A percentile compares a stretch with the other conserved stretches of the same genome.
Conservation (phyloP, 2,113 vertebrate genomes). For the Corapipo altera region DNA sequence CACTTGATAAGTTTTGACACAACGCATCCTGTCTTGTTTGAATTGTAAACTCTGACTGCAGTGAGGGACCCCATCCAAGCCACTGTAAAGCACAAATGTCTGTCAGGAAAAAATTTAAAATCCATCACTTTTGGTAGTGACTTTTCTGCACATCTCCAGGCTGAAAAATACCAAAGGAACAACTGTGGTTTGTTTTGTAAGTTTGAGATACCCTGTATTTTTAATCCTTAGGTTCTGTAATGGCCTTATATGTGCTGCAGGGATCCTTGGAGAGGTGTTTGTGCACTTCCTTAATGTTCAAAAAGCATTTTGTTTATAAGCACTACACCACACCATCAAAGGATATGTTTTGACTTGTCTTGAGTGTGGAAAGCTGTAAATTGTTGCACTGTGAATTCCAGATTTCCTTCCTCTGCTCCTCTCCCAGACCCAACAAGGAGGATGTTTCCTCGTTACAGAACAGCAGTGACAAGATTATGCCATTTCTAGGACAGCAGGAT, state of each 20-base stretch:
- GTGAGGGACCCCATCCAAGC: background rate
- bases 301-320: background rate
- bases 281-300: background rate
- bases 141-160: background rate
- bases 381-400: background rate
- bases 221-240: background rate
- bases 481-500: background rate
- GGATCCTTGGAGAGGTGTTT: background rate
- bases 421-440: background rate
- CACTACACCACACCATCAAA: background rate
- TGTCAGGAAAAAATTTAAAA: background rate
- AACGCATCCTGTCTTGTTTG: background rate
- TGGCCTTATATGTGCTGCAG: background rate
- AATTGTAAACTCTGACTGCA: background rate
- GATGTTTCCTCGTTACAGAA: background rate
- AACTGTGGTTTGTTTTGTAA: background rate
- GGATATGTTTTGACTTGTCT: background rate
- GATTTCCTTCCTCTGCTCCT: background rate
- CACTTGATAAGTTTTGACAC: background rate
- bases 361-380: background rate
- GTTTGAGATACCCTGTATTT: background rate
- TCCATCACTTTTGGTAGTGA: background rate
- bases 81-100: rapidly evolving
- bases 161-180: background rate
- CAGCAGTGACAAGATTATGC: background rate